Conservation (phyloP, 2,113 vertebrate species). For the Elanoides forficatus region DNA sequence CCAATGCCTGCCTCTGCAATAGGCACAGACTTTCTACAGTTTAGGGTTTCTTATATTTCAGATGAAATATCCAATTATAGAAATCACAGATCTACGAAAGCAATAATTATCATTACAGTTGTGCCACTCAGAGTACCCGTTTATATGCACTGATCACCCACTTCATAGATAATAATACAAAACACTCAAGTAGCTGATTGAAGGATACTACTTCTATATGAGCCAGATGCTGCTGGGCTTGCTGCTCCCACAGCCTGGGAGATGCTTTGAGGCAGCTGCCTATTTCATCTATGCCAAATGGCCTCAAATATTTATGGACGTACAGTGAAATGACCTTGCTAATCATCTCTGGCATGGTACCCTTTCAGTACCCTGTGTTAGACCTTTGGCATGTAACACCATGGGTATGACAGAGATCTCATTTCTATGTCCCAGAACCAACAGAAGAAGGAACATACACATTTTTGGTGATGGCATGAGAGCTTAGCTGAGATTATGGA, state of each 20-base stretch:
- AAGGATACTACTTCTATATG: not conserved
- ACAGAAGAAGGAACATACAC: not conserved
- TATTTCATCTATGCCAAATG: accelerated
- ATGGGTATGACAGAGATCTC: not conserved
- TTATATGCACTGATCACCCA: not conserved
- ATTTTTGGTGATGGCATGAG: not conserved
- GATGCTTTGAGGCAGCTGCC: not conserved
- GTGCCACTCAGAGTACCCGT: not conserved
- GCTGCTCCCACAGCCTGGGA: not conserved
- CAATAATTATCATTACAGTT: slow-evolving; percentile 1
- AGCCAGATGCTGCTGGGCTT: not conserved
- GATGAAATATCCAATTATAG: not conserved
- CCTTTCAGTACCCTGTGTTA: not conserved
- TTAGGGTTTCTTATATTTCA: not conserved
- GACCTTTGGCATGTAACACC: not conserved
- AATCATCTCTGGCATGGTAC: not conserved
- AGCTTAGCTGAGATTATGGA: not conserved
- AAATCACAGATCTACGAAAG: not conserved
- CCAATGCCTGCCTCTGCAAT: not conserved
- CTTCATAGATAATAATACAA: not conserved
- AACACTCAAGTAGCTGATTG: not conserved
- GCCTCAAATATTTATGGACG: not conserved
- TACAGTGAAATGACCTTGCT: not conserved
- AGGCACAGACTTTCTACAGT: not conserved
- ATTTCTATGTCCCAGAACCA: not conserved